Conservation (phyloP, 2,888 invertebrate species). For the Microctonus aethiopoides region DNA sequence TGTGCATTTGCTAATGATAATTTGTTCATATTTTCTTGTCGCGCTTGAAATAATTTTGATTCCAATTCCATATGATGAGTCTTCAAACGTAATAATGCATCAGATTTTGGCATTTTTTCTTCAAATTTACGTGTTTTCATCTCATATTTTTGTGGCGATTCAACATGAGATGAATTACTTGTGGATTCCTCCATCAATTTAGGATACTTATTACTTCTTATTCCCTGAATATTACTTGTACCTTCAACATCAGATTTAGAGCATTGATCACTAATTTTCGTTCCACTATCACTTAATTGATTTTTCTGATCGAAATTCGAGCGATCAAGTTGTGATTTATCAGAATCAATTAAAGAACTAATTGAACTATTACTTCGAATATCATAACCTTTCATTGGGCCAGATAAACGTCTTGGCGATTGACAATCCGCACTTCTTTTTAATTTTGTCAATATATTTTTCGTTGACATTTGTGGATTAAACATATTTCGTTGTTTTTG, state of each 20-base stretch:
- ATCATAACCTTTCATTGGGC: constrained; percentile 70
- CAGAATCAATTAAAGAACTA: constrained; percentile 64
- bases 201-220: constrained; percentile 40
- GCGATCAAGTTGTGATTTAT: constrained; percentile 62
- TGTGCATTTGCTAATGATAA: constrained; percentile 40
- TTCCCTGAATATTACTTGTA: constrained; percentile 44
- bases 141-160: constrained; percentile 53
- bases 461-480: constrained; percentile 69
- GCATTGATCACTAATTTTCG: constrained; percentile 43
- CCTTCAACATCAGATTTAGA: constrained; percentile 39
- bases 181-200: constrained; percentile 43
- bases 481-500: constrained; percentile 70
- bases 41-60: constrained; percentile 46
- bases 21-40: constrained; percentile 1
- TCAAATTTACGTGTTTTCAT: constrained; percentile 61
- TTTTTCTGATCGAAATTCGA: constrained; percentile 55
- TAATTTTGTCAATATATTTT: constrained; percentile 68
- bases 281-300: constrained; percentile 50
- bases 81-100: constrained; percentile 51
- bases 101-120: constrained; percentile 61
- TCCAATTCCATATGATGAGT: constrained; percentile 51
- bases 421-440: constrained; percentile 67
- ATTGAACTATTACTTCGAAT: constrained; percentile 67
- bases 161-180: constrained; percentile 34
- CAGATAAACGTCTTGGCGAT: constrained; percentile 65